Evolutionary conservation across 1,140 invertebrate species (phyloP), one percentile per base, ranked within the genome.

Genomic region (Anastrepha obliqua): DNA sequence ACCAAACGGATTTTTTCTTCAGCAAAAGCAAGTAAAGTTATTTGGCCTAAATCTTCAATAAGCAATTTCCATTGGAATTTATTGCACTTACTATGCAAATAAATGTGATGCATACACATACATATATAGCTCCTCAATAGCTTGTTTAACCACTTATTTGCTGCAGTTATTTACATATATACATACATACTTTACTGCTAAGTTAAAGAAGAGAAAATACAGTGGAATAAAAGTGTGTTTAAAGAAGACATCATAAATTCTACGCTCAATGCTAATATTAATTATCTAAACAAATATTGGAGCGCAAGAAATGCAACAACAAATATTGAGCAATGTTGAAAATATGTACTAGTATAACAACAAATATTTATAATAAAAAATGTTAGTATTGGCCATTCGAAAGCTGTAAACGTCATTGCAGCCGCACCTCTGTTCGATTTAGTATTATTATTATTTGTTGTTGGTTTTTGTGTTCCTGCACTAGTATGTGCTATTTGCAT

Each of bases 41-140:
- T 9, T 81, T 20, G 74, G 74, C 74, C 74, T 81, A 81, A 51
- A 81, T 81, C 9, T 81, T 20, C 74, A 81, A 81, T 81, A 81
- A 55, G 17, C 74, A 81, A 81, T 81, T 81, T 81, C n/a, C 74
- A 81, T 81, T 20, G 74, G 74, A 58, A 58, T 81, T 81, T 81
- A 81, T 81, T 81, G 74, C 74, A 81, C 74, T 81, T 81, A 81
- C 74, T 81, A 78, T 5, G n/a, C 42, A 78, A 78, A 51, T 78
- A 62, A 67, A 67, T 6, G 51, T 13, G 13, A 15, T 44, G 70
- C 44, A 17, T 15, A 29, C 11, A 7, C 47, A 17, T 55, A 55
- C 6, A 6, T n/a, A n/a, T n/a, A n/a, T 55, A 55, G 51, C n/a
- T 62, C 2, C 15, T 62, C 60, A n/a, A 62, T 62, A 4, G 60